Evolutionary conservation across 2,797 vertebrate genomes (phyloP), one percentile per base, ranked within the genome.

Genomic region (Acanthopagrus latus): DNA sequence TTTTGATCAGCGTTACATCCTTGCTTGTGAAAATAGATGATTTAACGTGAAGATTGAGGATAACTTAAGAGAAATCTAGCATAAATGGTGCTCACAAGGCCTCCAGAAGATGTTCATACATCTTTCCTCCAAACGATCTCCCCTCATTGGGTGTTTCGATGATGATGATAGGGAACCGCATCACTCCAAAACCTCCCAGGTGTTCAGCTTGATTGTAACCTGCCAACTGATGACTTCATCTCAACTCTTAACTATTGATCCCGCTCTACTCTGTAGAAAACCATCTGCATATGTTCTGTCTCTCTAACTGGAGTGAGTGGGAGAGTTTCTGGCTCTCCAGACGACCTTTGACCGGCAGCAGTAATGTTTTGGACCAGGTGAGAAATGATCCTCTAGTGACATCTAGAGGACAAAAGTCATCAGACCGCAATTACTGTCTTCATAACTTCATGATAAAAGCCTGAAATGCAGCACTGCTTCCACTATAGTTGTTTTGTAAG

Each of bases 321-420:
- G 14, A 11, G n/a, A 27, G 18, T 8, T 1, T n/a, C 23, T 11
- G 10, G 51, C 25, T 47, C 41, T 20, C 18, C 21, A 10, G n/a
- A 27, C 29, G 54, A 60, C 18, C 23, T 69, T 52, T 38, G 47
- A 33, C 25, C 41, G 43, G 33, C 25, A 47, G 14, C 50, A n/a
- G 29, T 46, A 46, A 0, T 9, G 7, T 7, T 43, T 12, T 16
- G 7, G 17, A 59, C 38, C 38, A 1, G 38, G 54, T 0, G 8
- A 73, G 64, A 59, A 47, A 16, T 50, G 57, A 70, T 81, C 67
- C 85, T 91, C 57, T 91, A 74, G 71, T 77, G 88, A 88, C 93
- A 89, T 82, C 93, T 93, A 89, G 76, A 88, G 93, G 93, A 73
- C 23, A 55, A 5, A 59, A 13, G 4, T 51, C 21, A 47, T 8